Conservation (phyloP, 2,797 vertebrate species). For the Odontamblyopus rebecca region DNA sequence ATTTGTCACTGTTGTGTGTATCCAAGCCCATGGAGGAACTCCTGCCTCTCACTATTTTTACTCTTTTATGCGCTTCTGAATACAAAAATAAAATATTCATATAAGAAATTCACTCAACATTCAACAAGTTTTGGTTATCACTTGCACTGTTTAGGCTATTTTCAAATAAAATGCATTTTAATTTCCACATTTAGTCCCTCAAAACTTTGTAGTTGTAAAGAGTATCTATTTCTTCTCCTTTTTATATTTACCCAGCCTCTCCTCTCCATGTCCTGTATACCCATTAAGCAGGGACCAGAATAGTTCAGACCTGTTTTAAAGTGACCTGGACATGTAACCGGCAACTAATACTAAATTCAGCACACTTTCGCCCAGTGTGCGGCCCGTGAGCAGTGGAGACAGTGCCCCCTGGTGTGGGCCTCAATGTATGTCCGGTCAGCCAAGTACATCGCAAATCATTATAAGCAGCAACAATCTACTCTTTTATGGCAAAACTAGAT, state of each 20-base stretch:
- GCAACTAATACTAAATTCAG: conserved; percentile 43
- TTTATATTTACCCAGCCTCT: conserved; percentile 43
- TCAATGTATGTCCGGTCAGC: conserved; percentile 55
- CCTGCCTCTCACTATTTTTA: not conserved
- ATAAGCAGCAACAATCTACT: conserved; percentile 9
- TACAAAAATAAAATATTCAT: no score
- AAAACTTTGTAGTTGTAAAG: not conserved
- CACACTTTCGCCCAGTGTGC: conserved; percentile 26
- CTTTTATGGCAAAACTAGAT: conserved; percentile 27
- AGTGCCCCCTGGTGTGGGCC: conserved; percentile 79
- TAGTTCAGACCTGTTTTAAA: conserved; percentile 67
- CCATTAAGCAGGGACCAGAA: conserved; percentile 65
- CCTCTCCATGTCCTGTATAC: conserved; percentile 60
- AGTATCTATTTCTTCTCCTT: not conserved
- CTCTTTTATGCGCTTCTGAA: no score
- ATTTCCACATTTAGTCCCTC: not conserved
- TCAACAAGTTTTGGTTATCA: not conserved
- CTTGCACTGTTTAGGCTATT: not conserved
- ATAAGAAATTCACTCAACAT: not conserved
- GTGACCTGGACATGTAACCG: conserved; percentile 57
- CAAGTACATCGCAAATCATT: conserved; percentile 50
- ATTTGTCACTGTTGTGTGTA: not conserved
- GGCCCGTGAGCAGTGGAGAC: conserved; percentile 73
- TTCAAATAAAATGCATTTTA: not conserved
- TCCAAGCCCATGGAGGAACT: not conserved